Evolutionary conservation across 2,113 vertebrate genomes (phyloP), one percentile per base, ranked within the genome.

Genomic region (Sterrhoptilus dennistouni): DNA sequence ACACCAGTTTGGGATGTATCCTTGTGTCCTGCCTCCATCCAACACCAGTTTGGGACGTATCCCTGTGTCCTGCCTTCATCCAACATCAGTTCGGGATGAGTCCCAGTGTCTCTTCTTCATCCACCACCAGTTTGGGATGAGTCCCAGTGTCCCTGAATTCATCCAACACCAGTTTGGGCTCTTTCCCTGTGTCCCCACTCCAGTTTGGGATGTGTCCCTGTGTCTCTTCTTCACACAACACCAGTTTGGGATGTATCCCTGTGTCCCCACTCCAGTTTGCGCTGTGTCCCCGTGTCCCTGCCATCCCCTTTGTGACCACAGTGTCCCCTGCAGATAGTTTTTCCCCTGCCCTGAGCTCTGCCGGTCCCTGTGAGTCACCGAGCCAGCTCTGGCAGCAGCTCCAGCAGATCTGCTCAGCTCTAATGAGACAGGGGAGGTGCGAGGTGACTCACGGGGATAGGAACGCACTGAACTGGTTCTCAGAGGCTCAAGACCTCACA

Each of bases 231-330:
- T n/a, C n/a, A n/a, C n/a, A n/a, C n/a, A n/a, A n/a, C n/a, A n/a
- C 38, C 38, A 20, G 7, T 38, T 3, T 52, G 68, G 35, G 35
- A 12, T 52, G 35, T 3, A 21, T 38, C 19, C 13, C 25, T 7
- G 8, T 35, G 20, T 31, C 28, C 11, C 18, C 12, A 5, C 14
- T 1, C 36, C 49, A 53, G 11, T 40, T 4, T 71, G 22, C 49
- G 49, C 12, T 31, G 68, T 4, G 11, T 52, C 28, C 20, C 18
- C 14, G 65, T 49, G 31, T 74, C 11, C 36, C 35, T 61, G 5
- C 25, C 6, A 20, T 18, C 5, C 12, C 28, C 40, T 54, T 1
- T n/a, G 35, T 19, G 33, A 22, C 3, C 49, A 1, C 2, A 5
- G 1, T 1, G 10, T 24, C 59, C 38, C 77, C 9, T 14, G 25